phyloP scores from a whole-genome alignment of 2,113 vertebrate genomes.

The Amphiprion percula region DNA sequence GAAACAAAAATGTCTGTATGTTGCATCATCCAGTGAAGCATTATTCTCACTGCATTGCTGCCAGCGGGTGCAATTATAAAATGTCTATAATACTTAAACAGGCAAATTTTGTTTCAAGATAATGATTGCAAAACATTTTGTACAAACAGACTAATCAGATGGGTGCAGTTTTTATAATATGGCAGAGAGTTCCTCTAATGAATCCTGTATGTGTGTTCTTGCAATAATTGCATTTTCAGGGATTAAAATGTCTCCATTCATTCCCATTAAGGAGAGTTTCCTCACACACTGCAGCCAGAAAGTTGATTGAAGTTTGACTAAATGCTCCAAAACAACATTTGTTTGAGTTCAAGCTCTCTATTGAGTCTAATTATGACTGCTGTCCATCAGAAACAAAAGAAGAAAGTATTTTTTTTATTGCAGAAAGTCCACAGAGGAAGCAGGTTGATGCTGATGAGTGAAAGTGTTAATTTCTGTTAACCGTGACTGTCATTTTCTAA shows the following conservation, averaged over 20 bases:
- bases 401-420: not conserved
- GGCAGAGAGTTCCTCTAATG: not conserved
- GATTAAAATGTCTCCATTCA: not conserved
- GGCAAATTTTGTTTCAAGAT: not conserved
- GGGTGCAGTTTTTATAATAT: not conserved
- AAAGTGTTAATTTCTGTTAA: not conserved
- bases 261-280: no score
- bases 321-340: not conserved
- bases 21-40: conserved; percentile 14
- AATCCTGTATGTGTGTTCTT: not conserved
- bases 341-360: not conserved
- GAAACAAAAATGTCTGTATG: conserved; percentile 1
- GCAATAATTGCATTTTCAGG: not conserved
- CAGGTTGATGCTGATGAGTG: not conserved
- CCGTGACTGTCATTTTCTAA: not conserved
- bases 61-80: not conserved
- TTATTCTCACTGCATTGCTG: not conserved
- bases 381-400: not conserved
- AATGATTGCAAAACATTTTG: not conserved
- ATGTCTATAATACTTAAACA: not conserved
- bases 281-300: no score
- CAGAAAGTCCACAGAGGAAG: not conserved
- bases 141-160: not conserved
- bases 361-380: not conserved
- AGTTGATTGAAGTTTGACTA: no score